These are phyloP conservation scores for Crenichthys baileyi DNA, from an alignment of 2,797 vertebrate species.

Conservation along the genomic window DNA sequence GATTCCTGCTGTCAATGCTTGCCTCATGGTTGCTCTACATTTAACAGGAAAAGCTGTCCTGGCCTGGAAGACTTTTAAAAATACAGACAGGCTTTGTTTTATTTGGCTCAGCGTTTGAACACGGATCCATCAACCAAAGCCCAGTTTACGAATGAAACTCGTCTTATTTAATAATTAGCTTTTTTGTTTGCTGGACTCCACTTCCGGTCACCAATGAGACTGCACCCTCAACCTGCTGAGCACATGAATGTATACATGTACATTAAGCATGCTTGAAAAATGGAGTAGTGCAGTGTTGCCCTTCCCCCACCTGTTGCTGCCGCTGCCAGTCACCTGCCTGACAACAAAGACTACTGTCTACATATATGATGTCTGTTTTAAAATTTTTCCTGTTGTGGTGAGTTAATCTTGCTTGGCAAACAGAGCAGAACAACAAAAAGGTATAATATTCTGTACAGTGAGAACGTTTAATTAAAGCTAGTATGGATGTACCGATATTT, in stretches of 20 bases:
- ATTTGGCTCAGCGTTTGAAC: slow-evolving; percentile 3
- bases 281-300: not conserved
- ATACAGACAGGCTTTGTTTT: slow-evolving; percentile 9
- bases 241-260: slow-evolving; percentile 21
- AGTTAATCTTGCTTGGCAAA: too few species aligned
- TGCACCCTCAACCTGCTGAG: slow-evolving; percentile 52
- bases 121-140: slow-evolving; percentile 3
- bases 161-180: slow-evolving; percentile 17
- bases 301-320: not conserved
- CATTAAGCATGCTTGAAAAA: not conserved
- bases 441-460: too few species aligned
- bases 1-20: slow-evolving; percentile 53
- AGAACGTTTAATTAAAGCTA: too few species aligned
- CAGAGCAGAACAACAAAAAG: too few species aligned
- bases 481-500: too few species aligned
- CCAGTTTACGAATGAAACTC: slow-evolving; percentile 30
- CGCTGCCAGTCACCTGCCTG: too few species aligned
- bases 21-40: slow-evolving; percentile 47
- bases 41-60: slow-evolving; percentile 53
- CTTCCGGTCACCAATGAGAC: slow-evolving; percentile 47
- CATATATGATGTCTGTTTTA: too few species aligned
- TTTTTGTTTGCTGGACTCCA: slow-evolving; percentile 40
- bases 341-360: too few species aligned
- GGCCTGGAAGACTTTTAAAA: slow-evolving; percentile 26
- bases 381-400: too few species aligned